Base-by-base conservation (phyloP, 2,113 vertebrate species). In the Neofelis nebulosa region DNA sequence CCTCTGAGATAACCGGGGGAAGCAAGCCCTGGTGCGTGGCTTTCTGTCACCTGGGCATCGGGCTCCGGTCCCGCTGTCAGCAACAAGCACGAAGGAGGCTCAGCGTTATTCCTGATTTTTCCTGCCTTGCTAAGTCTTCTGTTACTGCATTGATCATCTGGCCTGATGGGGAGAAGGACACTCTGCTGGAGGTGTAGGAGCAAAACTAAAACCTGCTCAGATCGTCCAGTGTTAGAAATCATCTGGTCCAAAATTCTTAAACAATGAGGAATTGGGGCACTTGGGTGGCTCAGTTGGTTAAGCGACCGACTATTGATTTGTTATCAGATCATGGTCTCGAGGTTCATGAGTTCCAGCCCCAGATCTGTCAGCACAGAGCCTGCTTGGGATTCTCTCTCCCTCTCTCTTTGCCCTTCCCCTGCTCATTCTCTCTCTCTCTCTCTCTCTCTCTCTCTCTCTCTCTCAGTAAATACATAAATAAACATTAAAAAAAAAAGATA, bases 11-110 rank as follows among this genome's bases (percentile, higher is more conserved):
- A 31, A 31, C 63, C 16, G 27, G 0, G n/a, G 78, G 36, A 45
- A 57, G 5, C 1, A 2, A 25, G 14, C 36, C 63, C 31, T 4
- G 5, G 11, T 1, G 25, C 7, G 18, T 18, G 63, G 52, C 33
- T 55, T 15, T 41, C 61, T 2, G 15, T 36, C 3, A 2, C 14
- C 36, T 2, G 7, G 41, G 23, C 15, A 3, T 14, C 1, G 3
- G 65, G 63, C 21, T 57, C 33, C 15, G 10, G 87, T 21, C 29
- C 74, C 84, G 21, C n/a, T 12, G 5, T 8, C 11, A 16, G 29
- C 18, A 8, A n/a, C 15, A 16, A 38, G n/a, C 16, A 5, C 1
- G 18, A 15, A 41, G 71, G 11, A 2, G 2, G 1, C 61, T 61
- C 7, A 11, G 19, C 1, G 8, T 23, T 11, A 16, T 13, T 1